Base-by-base conservation (phyloP, 1,140 invertebrate species). In the Zeugodacus cucurbitae region DNA sequence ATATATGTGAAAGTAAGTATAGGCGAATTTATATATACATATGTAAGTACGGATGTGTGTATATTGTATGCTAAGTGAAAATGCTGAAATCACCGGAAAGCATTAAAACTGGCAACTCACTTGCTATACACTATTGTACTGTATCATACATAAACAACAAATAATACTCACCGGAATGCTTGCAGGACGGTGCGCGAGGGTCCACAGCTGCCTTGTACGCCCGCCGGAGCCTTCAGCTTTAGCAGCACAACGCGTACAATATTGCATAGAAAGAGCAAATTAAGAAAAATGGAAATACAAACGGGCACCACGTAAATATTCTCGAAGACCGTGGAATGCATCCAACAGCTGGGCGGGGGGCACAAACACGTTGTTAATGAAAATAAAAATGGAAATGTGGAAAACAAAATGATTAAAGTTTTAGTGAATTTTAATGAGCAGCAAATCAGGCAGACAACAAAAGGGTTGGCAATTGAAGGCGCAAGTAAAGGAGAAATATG, bases 181-280 rank as follows among this genome's bases (percentile, higher is more conserved):
- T 97, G 96, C 29, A 97, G 93, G 54, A 97, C 96, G 0, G 96
- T 96, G 34, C 95, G 95, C 3, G 95, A 96, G 74, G 95, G 96
- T 89, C 95, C 95, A 57, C 95, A 94, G 88, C 91, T 92, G 86
- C 93, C 93, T 90, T 92, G 94, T 29, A 94, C 94, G 94, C 94
- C 93, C 93, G 94, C 96, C 92, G 93, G 95, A 90, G 96, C 96
- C 90, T 96, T 95, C 86, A 99, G 94, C 93, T 99, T 99, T 8
- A 96, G 96, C 54, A 98, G 95, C n/a, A 99, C 95, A 5, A 99
- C 97, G 87, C 98, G 95, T 74, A 99, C 96, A 90, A 99, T 99
- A 94, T 99, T 99, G 93, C 97, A 96, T 57, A 99, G 95, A 94
- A 99, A 99, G 87, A 97, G 94, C 32, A 98, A 94, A 94, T 99